Evolutionary conservation across 2,888 invertebrate species (phyloP).

Genomic region (Chrysolina haemoptera): DNA sequence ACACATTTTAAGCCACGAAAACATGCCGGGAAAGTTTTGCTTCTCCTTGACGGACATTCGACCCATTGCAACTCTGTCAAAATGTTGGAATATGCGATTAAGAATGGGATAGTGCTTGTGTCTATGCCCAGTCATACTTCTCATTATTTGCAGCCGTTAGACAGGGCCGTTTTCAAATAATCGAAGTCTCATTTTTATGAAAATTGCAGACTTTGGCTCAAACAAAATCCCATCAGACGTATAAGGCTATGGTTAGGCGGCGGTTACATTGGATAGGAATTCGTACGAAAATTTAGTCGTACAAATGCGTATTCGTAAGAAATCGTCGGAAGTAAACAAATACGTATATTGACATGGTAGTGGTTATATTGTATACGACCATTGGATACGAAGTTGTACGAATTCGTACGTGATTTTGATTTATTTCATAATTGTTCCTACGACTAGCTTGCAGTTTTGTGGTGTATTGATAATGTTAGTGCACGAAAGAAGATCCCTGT

Average conservation of each 20-base stretch:
- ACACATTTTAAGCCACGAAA: neutral
- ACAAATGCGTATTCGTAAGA: too few relatives aligned
- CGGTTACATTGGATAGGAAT: too few relatives aligned
- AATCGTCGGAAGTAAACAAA: too few relatives aligned
- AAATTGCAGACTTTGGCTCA: neutral
- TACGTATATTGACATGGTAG: too few relatives aligned
- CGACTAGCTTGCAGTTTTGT: too few relatives aligned
- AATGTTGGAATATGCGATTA: constrained; percentile 16
- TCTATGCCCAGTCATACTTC: neutral
- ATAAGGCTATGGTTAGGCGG: neutral
- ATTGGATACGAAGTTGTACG: too few relatives aligned
- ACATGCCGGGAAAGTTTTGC: constrained; percentile 3
- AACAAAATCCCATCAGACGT: neutral
- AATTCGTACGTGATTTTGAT: too few relatives aligned
- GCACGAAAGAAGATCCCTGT: too few relatives aligned
- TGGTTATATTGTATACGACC: too few relatives aligned
- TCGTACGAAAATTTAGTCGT: too few relatives aligned
- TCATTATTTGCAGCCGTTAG: constrained; percentile 16
- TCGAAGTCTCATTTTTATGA: neutral
- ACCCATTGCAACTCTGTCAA: constrained; percentile 22
- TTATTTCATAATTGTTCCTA: too few relatives aligned
- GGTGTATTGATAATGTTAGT: too few relatives aligned
- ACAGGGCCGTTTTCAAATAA: constrained; percentile 4
- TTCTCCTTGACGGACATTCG: constrained; percentile 14
- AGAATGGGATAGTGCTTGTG: constrained; percentile 21